A percentile compares a stretch with the other conserved stretches of the same genome.
phyloP scores from a whole-genome alignment of 2,113 vertebrate species.

The Nycticorax nycticorax region DNA sequence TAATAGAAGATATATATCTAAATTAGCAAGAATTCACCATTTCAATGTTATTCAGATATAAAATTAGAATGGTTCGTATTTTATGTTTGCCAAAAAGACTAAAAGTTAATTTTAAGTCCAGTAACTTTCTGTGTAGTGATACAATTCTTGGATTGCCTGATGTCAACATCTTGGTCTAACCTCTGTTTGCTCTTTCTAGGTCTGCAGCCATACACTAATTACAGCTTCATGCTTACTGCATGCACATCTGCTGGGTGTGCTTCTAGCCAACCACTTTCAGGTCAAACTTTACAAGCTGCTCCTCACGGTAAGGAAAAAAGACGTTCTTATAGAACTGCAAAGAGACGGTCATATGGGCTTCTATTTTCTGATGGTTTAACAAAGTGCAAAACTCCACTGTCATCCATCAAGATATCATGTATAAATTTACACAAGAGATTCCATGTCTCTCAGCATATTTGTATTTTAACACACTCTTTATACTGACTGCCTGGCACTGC shows the following conservation, averaged over 20 bases:
- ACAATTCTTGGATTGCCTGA: neutral
- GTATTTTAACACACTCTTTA: neutral
- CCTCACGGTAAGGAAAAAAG: slow-evolving; percentile 78
- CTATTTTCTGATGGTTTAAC: slow-evolving; percentile 11
- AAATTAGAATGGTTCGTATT: neutral
- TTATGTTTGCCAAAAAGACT: neutral
- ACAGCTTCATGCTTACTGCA: slow-evolving; percentile 84
- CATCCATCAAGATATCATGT: neutral
- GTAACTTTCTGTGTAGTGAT: neutral
- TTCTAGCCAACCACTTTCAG: slow-evolving; percentile 81
- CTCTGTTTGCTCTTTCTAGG: slow-evolving; percentile 71
- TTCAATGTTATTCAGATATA: neutral
- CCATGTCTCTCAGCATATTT: neutral
- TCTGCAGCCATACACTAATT: slow-evolving; percentile 85
- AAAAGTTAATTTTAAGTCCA: neutral
- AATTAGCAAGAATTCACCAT: neutral
- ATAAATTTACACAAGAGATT: neutral
- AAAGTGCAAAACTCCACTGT: neutral
- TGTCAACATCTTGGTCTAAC: slow-evolving; percentile 12
- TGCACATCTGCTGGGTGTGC: slow-evolving; percentile 87
- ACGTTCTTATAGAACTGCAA: neutral
- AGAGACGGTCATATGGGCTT: neutral
- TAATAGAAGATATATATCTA: neutral
- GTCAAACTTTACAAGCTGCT: slow-evolving; percentile 86
- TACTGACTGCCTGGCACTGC: neutral